Percentiles rank a stretch among this genome's conserved stretches.
Evolutionary conservation across 2,113 vertebrate species (phyloP).

Genomic region (Narcine bancroftii): DNA sequence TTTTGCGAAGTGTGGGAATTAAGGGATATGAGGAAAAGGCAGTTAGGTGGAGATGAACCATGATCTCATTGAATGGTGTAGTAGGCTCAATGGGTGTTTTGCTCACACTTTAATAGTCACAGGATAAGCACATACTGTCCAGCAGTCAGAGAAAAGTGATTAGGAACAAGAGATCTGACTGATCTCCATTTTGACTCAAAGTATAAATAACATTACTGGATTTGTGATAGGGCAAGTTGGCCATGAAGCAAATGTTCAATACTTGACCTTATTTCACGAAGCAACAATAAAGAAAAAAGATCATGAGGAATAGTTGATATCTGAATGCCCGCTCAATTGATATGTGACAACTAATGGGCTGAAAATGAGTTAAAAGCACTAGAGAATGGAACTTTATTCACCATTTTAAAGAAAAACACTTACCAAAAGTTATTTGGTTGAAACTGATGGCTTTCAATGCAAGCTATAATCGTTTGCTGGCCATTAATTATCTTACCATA

Average conservation of each 20-base stretch:
- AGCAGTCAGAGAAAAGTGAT: background rate
- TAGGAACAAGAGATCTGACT: background rate
- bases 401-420: slow-evolving; percentile 43
- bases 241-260: background rate
- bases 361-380: background rate
- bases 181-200: background rate
- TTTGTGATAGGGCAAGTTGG: background rate
- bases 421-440: slow-evolving; percentile 96
- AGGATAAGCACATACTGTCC: background rate
- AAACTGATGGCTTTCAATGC: slow-evolving; percentile 92
- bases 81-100: too few relatives aligned
- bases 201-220: background rate
- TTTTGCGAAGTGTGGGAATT: too few relatives aligned
- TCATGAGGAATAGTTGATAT: background rate
- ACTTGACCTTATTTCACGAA: background rate
- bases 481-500: slow-evolving; percentile 92
- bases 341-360: background rate
- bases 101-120: background rate
- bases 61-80: too few relatives aligned
- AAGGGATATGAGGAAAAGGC: too few relatives aligned
- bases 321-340: background rate
- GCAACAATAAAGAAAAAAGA: background rate
- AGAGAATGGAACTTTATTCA: background rate
- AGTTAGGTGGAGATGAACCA: too few relatives aligned
- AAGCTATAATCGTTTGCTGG: slow-evolving; percentile 91